Base-by-base conservation (phyloP, 1,140 invertebrate species). In the Hycleus phaleratus region DNA sequence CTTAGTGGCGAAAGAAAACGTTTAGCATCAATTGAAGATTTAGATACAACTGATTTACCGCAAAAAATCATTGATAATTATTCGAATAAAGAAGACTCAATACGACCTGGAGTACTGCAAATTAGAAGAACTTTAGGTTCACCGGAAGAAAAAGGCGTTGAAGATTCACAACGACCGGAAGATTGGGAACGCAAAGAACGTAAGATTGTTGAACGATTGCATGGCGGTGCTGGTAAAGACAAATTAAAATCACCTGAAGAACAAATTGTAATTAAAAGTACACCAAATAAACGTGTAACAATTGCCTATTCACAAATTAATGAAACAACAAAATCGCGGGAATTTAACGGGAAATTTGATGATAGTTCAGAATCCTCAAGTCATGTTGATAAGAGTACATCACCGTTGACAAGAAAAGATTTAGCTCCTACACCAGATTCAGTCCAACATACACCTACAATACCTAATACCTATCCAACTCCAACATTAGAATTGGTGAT, bases 401-500 rank as follows among this genome's bases (percentile, higher is more conserved):
- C 75, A 50, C 76, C 76, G 4, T 50, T 74, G 26, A 70, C 72
- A 25, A 66, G 65, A 44, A 70, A 70, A 60, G 61, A 64, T 38
- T 59, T 71, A 9, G 46, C 56, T 6, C 59, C 61, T 18, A 61
- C 64, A 49, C 62, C 59, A 2, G 63, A 63, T 39, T 53, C 52
- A 32, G 7, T 32, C 32, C 32, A 32, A 32, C 32, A 32, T 52
- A 48, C 49, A 38, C 49, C 58, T 54, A 32, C 46, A 57, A 32
- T 43, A 44, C 42, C 50, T 44, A 65, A 62, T 49, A 43, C 58
- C 11, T 12, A 59, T 7, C 40, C 54, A 59, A 65, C 60, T 1
- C 73, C 76, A 9, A 76, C 75, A 1, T 60, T 79, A 45, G 77
- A 79, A 66, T 66, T 79, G 18, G 67, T 79, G 4, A 78, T 79